phyloP scores from a whole-genome alignment of 2,113 vertebrate species.

The Brevimyrus niger region DNA sequence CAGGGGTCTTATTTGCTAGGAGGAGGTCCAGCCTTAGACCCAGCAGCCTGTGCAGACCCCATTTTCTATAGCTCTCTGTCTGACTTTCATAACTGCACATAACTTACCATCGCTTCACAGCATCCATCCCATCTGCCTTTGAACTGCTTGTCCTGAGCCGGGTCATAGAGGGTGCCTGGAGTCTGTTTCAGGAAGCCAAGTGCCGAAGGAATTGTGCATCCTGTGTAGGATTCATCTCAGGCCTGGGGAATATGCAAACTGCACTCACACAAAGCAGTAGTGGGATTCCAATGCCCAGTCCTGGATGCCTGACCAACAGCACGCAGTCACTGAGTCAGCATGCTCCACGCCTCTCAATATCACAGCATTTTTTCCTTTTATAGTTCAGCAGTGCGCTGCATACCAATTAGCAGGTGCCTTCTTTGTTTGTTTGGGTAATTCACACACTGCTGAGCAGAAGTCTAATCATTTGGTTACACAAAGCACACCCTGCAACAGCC shows the following conservation, averaged over 20 bases:
- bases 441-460: background rate
- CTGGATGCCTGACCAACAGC: background rate
- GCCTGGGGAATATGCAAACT: background rate
- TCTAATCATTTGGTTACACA: background rate
- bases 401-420: background rate
- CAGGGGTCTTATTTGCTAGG: background rate
- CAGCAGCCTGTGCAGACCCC: background rate
- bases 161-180: background rate
- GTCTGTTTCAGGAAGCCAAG: background rate
- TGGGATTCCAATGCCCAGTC: background rate
- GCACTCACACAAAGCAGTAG: background rate
- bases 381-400: background rate
- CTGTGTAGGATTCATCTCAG: background rate
- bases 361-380: background rate
- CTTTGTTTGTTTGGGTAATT: background rate
- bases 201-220: background rate
- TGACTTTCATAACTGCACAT: background rate
- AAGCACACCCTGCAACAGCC: background rate
- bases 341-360: background rate
- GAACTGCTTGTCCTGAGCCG: background rate
- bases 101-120: background rate
- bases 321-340: background rate
- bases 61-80: background rate
- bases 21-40: background rate
- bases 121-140: background rate